These are phyloP conservation scores for Campaea margaritaria DNA, from an alignment of 2,888 invertebrate species.

Conservation along the genomic window DNA sequence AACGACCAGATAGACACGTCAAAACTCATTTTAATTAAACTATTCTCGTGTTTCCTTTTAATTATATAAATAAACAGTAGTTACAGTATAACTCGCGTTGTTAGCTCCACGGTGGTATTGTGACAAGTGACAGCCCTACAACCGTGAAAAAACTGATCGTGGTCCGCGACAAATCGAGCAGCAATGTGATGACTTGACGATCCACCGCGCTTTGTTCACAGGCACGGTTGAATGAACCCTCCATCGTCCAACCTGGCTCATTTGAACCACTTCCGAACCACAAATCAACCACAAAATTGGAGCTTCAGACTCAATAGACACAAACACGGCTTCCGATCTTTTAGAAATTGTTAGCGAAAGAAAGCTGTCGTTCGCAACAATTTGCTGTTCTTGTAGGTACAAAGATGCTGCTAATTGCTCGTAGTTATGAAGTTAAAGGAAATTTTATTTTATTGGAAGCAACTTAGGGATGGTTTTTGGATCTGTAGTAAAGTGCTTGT, in stretches of 20 bases:
- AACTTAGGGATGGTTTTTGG: too few relatives aligned
- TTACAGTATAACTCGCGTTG: neutral
- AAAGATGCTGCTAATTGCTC: too few relatives aligned
- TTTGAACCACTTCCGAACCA: conserved; percentile 17
- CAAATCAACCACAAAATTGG: neutral
- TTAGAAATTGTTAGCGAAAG: neutral
- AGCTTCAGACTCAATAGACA: neutral
- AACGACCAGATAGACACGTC: too few relatives aligned
- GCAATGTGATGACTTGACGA: conserved; percentile 66
- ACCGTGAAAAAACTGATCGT: conserved; percentile 42
- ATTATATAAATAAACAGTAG: neutral
- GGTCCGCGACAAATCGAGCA: conserved; percentile 64
- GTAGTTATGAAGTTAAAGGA: too few relatives aligned
- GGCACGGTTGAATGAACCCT: conserved; percentile 42
- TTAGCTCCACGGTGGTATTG: neutral
- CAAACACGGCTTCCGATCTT: neutral
- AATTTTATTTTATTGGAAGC: too few relatives aligned
- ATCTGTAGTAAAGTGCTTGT: neutral
- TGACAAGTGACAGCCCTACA: conserved; percentile 40
- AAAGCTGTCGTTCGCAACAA: neutral
- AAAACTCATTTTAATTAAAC: too few relatives aligned
- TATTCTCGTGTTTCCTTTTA: neutral
- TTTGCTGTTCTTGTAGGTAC: too few relatives aligned
- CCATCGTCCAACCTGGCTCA: neutral
- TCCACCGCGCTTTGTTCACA: conserved; percentile 51